phyloP scores from a whole-genome alignment of 2,888 invertebrate species.

The Aspidapion aeneum region DNA sequence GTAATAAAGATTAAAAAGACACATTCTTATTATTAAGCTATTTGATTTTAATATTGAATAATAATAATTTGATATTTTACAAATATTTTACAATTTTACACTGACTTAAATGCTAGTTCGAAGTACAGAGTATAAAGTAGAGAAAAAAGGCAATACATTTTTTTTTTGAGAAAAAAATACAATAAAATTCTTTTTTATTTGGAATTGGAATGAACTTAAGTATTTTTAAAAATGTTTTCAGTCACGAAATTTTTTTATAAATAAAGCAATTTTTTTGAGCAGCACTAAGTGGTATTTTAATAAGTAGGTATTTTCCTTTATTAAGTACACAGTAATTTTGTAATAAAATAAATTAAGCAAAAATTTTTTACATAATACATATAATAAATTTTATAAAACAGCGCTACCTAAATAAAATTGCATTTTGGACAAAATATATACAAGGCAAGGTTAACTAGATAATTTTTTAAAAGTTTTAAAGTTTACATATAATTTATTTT shows the following conservation, averaged over 20 bases:
- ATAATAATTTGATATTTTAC: conserved; percentile 44
- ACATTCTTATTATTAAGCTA: conserved; percentile 26
- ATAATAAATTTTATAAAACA: not conserved
- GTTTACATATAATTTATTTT: not conserved
- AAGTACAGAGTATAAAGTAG: conserved; percentile 26
- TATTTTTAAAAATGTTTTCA: not conserved
- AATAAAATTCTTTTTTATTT: not conserved
- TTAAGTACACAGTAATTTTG: not conserved
- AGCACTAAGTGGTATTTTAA: too few species aligned
- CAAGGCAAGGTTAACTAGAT: not conserved
- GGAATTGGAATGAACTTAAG: not conserved
- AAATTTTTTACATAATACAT: not conserved
- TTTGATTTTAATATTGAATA: conserved; percentile 40
- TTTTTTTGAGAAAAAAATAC: too few species aligned
- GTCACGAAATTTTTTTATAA: not conserved
- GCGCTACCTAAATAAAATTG: not conserved
- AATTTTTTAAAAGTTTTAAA: not conserved
- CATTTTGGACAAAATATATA: not conserved
- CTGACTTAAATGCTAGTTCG: conserved; percentile 37
- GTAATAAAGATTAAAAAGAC: conserved; percentile 1
- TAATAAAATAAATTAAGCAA: not conserved
- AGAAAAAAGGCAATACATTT: conserved; percentile 28
- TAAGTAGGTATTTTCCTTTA: not conserved
- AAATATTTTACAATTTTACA: conserved; percentile 51
- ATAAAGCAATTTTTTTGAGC: not conserved